These are phyloP conservation scores for Eulemur albifrons DNA, from an alignment of 2,797 vertebrate species.

Conservation along the genomic window DNA sequence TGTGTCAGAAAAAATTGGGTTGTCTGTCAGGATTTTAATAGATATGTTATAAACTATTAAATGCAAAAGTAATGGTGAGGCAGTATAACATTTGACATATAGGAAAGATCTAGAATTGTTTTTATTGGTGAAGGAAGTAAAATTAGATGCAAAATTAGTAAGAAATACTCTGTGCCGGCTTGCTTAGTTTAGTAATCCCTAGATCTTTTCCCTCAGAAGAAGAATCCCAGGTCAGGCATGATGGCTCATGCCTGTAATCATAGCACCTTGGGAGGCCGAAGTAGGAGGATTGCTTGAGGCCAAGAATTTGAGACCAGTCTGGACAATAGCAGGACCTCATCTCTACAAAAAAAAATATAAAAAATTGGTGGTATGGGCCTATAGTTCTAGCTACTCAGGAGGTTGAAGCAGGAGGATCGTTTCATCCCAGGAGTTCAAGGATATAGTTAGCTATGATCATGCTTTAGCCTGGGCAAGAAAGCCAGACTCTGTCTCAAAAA, in stretches of 20 bases:
- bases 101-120: background rate
- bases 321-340: background rate
- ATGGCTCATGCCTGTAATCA: background rate
- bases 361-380: background rate
- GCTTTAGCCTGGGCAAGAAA: background rate
- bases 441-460: background rate
- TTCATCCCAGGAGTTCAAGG: background rate
- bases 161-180: background rate
- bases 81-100: background rate
- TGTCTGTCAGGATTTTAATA: slow-evolving; percentile 4
- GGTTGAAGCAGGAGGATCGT: no score
- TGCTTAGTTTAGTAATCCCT: background rate
- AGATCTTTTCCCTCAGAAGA: background rate
- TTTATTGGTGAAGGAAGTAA: background rate
- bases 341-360: background rate
- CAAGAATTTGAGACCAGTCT: background rate
- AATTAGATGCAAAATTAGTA: background rate
- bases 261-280: background rate
- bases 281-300: background rate
- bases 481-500: background rate
- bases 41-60: background rate
- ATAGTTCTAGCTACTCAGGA: background rate
- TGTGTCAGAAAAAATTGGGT: background rate
- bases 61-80: background rate
- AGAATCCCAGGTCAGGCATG: background rate